Evolutionary conservation across 2,888 invertebrate genomes (phyloP).

Genomic region (Pimpla rufipes): DNA sequence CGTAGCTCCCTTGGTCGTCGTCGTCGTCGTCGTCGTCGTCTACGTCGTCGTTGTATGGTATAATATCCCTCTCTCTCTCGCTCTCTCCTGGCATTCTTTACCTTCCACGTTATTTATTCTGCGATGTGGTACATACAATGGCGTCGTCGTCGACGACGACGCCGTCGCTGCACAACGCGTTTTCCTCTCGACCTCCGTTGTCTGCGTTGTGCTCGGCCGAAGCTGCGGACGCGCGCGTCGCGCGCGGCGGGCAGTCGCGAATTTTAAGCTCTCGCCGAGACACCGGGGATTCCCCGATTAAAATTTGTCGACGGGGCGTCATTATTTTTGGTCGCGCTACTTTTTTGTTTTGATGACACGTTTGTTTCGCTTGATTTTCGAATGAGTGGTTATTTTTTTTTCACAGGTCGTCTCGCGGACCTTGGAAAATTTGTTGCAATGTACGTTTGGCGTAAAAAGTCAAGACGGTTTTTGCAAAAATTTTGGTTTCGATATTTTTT

Average conservation of each 20-base stretch:
- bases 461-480: too few species aligned
- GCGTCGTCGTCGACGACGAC: constrained; percentile 74
- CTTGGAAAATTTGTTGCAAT: too few species aligned
- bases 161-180: constrained; percentile 44
- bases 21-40: constrained; percentile 52
- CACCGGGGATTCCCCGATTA: too few species aligned
- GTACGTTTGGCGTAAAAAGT: too few species aligned
- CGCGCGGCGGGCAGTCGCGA: not conserved
- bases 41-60: constrained; percentile 72
- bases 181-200: constrained; percentile 36
- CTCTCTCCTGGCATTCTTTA: constrained; percentile 84
- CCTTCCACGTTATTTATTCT: constrained; percentile 82
- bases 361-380: too few species aligned
- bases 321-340: too few species aligned
- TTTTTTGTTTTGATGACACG: too few species aligned
- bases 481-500: too few species aligned
- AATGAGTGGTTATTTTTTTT: too few species aligned
- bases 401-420: too few species aligned
- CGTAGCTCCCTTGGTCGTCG: constrained; percentile 50
- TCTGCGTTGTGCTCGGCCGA: not conserved
- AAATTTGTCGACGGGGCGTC: too few species aligned
- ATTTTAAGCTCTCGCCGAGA: not conserved
- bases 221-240: not conserved
- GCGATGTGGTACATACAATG: constrained; percentile 78
- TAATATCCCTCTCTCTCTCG: constrained; percentile 83